A percentile compares a stretch with the other conserved stretches of the same genome.
Conservation (phyloP, 1,140 invertebrate genomes). For the Andrena cerasifolii region DNA sequence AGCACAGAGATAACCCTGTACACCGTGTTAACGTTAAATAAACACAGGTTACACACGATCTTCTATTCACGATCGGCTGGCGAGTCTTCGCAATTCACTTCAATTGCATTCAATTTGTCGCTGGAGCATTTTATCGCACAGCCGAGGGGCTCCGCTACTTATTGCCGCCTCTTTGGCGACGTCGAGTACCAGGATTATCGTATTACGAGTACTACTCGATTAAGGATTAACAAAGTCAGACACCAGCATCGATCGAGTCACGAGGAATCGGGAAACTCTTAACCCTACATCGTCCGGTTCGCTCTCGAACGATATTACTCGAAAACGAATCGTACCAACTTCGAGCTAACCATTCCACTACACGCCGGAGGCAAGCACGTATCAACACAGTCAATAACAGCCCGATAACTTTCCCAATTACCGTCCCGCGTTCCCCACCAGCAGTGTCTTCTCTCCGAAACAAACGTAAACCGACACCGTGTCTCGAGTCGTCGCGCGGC, state of each 20-base stretch:
- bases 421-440: too few relatives aligned
- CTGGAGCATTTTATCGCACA: constrained; percentile 9
- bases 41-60: background rate
- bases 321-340: background rate
- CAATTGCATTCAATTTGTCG: constrained; percentile 24
- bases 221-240: constrained; percentile 17
- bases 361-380: background rate
- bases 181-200: background rate
- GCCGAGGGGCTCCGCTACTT: constrained; percentile 16
- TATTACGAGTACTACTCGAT: constrained; percentile 8
- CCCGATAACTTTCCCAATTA: constrained; percentile 5
- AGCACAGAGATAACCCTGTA: background rate
- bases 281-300: background rate
- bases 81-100: background rate
- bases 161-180: background rate
- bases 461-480: constrained; percentile 2
- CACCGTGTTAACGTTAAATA: constrained; percentile 4
- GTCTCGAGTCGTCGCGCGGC: background rate
- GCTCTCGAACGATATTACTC: too few relatives aligned
- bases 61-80: constrained; percentile 1
- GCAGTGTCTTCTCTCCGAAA: background rate
- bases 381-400: constrained; percentile 6
- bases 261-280: background rate
- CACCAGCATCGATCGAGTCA: constrained; percentile 29
- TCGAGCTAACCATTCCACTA: background rate